Base-by-base conservation (phyloP, 2,797 vertebrate genomes). In the Bovichtus diacanthus region DNA sequence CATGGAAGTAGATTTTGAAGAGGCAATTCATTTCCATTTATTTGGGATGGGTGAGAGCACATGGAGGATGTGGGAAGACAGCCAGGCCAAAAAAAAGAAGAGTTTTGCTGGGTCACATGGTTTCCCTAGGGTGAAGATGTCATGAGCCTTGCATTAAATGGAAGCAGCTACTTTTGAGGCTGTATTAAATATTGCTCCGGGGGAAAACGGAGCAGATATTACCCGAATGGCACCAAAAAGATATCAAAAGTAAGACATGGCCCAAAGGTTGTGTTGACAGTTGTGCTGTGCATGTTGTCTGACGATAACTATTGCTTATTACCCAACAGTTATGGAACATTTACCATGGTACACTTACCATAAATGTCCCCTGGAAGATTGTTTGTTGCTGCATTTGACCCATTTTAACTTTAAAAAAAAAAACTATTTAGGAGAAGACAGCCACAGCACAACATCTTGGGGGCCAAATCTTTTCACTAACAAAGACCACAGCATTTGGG, bases 21-120 rank as follows among this genome's bases (percentile, higher is more conserved):
- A 38, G 75, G 76, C 21, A 44, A 61, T 82, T 87, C 19, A 84
- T 87, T 88, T 82, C 64, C 68, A 78, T 82, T 55, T 25, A 85
- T 87, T 86, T 80, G 55, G 23, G 56, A 84, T 76, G 88, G 70
- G 25, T 66, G 69, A 72, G 25, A 86, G 82, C 72, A 84, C 72
- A 72, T 31, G 29, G 77, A 74, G 81, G 76, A 89, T 8, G 18
- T 50, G 60, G 49, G 59, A 34, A 71, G 56, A 74, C 25, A 76
- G 79, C 58, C 78, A 69, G 12, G 39, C 61, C 68, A 46, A 44
- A 53, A 67, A 16, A 55, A 77, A 78, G 29, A 43, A 70, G 8
- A 79, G 46, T 62, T 62, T 54, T 61, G 53, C 49, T 62, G 18
- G 53, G 39, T 81, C 77, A 78, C 82, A 47, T 68, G 34, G 55